phyloP scores from a whole-genome alignment of 1,140 invertebrate genomes.

The Brachionus sp. region DNA sequence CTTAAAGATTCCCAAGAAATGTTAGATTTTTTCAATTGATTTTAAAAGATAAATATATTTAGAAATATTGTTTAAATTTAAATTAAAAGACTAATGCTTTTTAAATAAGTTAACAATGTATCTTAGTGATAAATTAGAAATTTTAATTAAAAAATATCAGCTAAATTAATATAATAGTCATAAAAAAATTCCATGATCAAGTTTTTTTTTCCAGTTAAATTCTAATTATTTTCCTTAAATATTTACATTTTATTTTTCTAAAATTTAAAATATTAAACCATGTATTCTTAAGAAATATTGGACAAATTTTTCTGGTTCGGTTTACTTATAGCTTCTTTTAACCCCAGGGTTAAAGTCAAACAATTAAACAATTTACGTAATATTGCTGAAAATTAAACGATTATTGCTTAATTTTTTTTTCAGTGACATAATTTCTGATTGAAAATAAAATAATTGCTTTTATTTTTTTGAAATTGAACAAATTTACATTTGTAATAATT shows the following conservation, averaged over 20 bases:
- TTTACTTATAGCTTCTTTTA: neutral
- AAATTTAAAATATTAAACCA: too few relatives aligned
- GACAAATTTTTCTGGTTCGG: neutral
- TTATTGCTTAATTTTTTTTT: neutral
- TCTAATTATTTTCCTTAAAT: too few relatives aligned
- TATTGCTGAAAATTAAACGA: neutral
- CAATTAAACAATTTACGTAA: neutral
- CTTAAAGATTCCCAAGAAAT: too few relatives aligned
- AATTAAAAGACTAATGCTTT: neutral
- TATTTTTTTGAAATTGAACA: neutral
- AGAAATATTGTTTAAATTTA: too few relatives aligned
- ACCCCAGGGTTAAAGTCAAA: neutral
- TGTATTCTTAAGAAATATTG: neutral
- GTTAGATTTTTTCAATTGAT: too few relatives aligned
- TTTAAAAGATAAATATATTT: too few relatives aligned
- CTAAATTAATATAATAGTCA: neutral
- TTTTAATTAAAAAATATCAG: neutral
- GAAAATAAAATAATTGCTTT: neutral
- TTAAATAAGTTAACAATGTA: neutral
- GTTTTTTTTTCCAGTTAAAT: neutral
- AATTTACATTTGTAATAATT: conserved; percentile 5
- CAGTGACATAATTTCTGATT: neutral
- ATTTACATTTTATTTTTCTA: too few relatives aligned
- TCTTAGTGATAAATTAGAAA: neutral
- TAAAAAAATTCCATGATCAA: neutral